Conservation (phyloP, 2,888 invertebrate species). For the Trachelus stipa region DNA sequence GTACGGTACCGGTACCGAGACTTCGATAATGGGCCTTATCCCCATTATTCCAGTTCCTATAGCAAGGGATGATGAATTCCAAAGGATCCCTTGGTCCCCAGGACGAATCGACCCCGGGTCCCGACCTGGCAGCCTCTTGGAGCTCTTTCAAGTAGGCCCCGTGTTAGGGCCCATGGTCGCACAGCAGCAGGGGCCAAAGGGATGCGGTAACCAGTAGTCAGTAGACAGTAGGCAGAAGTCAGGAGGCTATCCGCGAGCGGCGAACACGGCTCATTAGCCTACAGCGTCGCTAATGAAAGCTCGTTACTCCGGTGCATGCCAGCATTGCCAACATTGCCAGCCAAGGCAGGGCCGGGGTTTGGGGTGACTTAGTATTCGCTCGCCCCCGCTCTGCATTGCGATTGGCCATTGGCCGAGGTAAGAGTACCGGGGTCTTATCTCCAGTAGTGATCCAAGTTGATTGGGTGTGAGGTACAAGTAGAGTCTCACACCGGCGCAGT, state of each 20-base stretch:
- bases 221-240: not conserved
- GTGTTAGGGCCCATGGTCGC: not conserved
- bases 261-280: constrained; percentile 64
- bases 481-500: not conserved
- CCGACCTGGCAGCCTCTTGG: not conserved
- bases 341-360: constrained; percentile 34
- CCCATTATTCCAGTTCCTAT: not conserved
- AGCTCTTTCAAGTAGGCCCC: not conserved
- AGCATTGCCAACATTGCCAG: constrained; percentile 32
- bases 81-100: not conserved
- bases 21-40: not conserved
- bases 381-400: constrained; percentile 35
- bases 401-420: not conserved
- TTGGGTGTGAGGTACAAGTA: constrained; percentile 56
- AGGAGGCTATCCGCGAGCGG: constrained; percentile 5
- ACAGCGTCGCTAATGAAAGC: constrained; percentile 66
- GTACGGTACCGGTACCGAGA: not conserved
- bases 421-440: constrained; percentile 45
- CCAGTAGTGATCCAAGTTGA: constrained; percentile 61
- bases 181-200: constrained; percentile 1
- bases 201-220: constrained; percentile 2
- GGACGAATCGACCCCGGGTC: not conserved
- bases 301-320: constrained; percentile 60
- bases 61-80: not conserved
- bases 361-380: constrained; percentile 50